Evolutionary conservation across 2,113 vertebrate species (phyloP).

Genomic region (Nerophis ophidion): DNA sequence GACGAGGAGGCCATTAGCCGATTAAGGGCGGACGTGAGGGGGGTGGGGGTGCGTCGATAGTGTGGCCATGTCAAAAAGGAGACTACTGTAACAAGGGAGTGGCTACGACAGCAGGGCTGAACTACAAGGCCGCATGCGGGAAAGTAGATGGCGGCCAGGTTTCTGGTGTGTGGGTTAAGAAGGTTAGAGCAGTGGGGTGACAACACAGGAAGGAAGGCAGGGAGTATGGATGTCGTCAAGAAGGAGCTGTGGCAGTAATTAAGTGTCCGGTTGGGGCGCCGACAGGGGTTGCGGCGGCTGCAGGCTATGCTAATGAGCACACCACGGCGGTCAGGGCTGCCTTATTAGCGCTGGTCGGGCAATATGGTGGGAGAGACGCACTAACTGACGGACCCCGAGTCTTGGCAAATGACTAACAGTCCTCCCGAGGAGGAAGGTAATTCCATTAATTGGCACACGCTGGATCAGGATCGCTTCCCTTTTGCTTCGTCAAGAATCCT

Average conservation of each 20-base stretch:
- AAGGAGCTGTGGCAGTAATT: constrained; percentile 64
- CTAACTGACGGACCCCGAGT: constrained; percentile 41
- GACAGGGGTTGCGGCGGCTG: constrained; percentile 64
- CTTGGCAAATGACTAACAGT: constrained; percentile 63
- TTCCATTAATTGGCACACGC: constrained; percentile 70
- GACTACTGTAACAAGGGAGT: constrained; percentile 59
- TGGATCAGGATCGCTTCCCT: constrained; percentile 47
- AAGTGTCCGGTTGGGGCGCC: constrained; percentile 68
- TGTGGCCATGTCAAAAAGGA: constrained; percentile 63
- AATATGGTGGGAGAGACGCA: constrained; percentile 69
- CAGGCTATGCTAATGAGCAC: constrained; percentile 75
- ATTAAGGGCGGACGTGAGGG: constrained; percentile 62
- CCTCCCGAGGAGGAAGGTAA: constrained; percentile 55
- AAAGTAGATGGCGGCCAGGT: neutral
- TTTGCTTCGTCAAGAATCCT: constrained; percentile 43
- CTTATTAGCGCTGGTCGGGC: constrained; percentile 67
- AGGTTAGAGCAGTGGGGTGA: constrained; percentile 39
- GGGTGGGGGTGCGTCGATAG: constrained; percentile 63
- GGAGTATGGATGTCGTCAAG: constrained; percentile 43
- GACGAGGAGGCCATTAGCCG: constrained; percentile 73
- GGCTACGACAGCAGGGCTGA: neutral
- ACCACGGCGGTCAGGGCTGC: constrained; percentile 60
- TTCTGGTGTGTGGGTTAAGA: constrained; percentile 36
- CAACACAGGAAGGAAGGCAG: constrained; percentile 41
- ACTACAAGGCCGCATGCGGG: neutral